These are phyloP conservation scores for Habropoda laboriosa DNA, from an alignment of 1,140 invertebrate genomes.

Conservation along the genomic window DNA sequence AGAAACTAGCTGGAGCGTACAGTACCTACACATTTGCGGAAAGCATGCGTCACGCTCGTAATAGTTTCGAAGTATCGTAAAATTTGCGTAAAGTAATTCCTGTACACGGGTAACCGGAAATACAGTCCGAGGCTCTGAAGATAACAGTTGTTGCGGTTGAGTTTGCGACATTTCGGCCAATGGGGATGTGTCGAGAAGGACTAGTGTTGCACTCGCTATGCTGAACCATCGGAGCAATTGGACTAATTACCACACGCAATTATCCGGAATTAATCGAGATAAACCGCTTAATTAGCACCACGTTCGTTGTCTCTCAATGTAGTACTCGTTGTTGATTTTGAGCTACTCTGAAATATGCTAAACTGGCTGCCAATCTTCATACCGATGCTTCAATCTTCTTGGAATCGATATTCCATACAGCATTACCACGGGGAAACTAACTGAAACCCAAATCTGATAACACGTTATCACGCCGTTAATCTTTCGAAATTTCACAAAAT, in stretches of 20 bases:
- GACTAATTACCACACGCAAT: slow-evolving; percentile 66
- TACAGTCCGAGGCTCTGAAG: background rate
- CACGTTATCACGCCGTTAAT: too few relatives aligned
- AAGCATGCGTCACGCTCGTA: too few relatives aligned
- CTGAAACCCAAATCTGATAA: slow-evolving; percentile 1
- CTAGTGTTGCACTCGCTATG: slow-evolving; percentile 25
- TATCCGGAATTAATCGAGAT: slow-evolving; percentile 71
- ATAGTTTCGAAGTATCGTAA: background rate
- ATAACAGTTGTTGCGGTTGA: slow-evolving; percentile 39
- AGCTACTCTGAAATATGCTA: background rate
- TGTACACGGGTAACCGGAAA: background rate
- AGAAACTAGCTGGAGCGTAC: too few relatives aligned
- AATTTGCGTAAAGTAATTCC: slow-evolving; percentile 17
- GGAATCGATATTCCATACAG: background rate
- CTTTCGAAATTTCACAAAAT: too few relatives aligned
- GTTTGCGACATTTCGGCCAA: slow-evolving; percentile 34
- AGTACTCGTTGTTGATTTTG: slow-evolving; percentile 41
- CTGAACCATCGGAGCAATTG: slow-evolving; percentile 57
- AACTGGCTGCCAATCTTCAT: slow-evolving; percentile 23
- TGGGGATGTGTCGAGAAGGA: slow-evolving; percentile 15
- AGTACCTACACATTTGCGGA: background rate
- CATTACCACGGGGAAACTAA: background rate
- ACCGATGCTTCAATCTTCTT: background rate
- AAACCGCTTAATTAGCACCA: slow-evolving; percentile 68
- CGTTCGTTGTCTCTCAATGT: slow-evolving; percentile 52